Evolutionary conservation across 2,113 vertebrate genomes (phyloP), one percentile per base, ranked within the genome.

Genomic region (Podiceps cristatus): DNA sequence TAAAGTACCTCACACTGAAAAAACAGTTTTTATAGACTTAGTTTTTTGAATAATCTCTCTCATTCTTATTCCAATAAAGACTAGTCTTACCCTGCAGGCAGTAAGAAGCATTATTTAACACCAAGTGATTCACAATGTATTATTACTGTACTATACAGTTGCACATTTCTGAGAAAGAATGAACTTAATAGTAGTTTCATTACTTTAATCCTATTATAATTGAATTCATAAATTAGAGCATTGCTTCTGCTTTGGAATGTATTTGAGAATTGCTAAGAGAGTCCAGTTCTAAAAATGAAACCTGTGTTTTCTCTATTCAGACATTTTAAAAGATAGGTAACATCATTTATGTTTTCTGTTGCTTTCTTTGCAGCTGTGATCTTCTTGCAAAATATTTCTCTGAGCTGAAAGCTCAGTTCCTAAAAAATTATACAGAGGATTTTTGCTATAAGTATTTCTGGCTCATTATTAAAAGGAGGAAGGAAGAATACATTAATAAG

Each of bases 211-310:
- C 59, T 53, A 5, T 92, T 86, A 72, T 73, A 94, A 87, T 33
- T 87, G 29, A 93, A 88, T 91, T 81, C 7, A 87, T 96, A 92
- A 90, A 86, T 93, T 85, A 88, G 7, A 74, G 12, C 24, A 85
- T 91, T 62, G 33, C 7, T 95, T 1, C 77, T 89, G 14, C 49
- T 78, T 49, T 87, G 79, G 42, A 91, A 68, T 59, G 11, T 74
- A 13, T 90, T 85, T 94, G 49, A 63, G 28, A 88, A 50, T 77
- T 25, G 23, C n/a, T 88, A 77, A n/a, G 29, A 77, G 14, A 88
- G 42, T 75, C 8, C 72, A 74, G 50, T 90, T 86, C 42, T 95
- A 83, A 96, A 93, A 88, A 31, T 42, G 5, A 72, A 4, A 11
- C 42, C 42, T 11, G 9, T 93, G 7, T 12, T n/a, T 6, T 92